Evolutionary conservation across 2,888 invertebrate species (phyloP).

Genomic region (Heliothis peltigera): DNA sequence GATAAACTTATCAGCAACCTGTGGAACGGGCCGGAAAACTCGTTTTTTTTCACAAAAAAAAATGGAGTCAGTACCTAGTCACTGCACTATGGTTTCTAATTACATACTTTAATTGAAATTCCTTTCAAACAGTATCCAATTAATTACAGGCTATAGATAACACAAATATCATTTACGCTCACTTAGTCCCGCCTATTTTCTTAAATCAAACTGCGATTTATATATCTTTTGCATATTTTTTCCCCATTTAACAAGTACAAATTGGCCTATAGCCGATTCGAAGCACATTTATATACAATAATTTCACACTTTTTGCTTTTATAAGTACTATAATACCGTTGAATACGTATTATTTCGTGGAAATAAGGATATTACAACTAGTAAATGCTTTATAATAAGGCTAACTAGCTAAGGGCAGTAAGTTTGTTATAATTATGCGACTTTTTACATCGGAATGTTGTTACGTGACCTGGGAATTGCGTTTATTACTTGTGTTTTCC

Average conservation of each 20-base stretch:
- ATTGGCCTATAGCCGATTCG: constrained; percentile 37
- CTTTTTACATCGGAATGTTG: not conserved
- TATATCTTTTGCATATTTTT: constrained; percentile 19
- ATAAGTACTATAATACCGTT: constrained; percentile 31
- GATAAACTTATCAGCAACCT: no score
- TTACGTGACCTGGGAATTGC: not conserved
- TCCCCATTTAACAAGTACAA: constrained; percentile 34
- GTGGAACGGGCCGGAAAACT: no score
- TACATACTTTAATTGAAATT: not conserved
- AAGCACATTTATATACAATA: constrained; percentile 18
- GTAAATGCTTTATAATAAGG: constrained; percentile 28
- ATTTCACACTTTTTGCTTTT: constrained; percentile 56
- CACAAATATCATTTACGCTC: constrained; percentile 43
- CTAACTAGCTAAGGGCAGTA: constrained; percentile 21
- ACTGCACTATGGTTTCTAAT: not conserved
- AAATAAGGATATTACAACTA: constrained; percentile 29
- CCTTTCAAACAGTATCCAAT: constrained; percentile 1
- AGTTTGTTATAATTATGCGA: constrained; percentile 21
- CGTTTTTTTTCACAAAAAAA: no score
- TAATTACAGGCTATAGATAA: not conserved
- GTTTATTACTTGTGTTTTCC: not conserved
- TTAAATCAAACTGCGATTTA: constrained; percentile 15
- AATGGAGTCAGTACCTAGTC: no score
- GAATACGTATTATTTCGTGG: constrained; percentile 56
- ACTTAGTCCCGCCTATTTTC: constrained; percentile 7